Evolutionary conservation across 2,797 vertebrate genomes (phyloP).

Genomic region (Rhincodon typus): DNA sequence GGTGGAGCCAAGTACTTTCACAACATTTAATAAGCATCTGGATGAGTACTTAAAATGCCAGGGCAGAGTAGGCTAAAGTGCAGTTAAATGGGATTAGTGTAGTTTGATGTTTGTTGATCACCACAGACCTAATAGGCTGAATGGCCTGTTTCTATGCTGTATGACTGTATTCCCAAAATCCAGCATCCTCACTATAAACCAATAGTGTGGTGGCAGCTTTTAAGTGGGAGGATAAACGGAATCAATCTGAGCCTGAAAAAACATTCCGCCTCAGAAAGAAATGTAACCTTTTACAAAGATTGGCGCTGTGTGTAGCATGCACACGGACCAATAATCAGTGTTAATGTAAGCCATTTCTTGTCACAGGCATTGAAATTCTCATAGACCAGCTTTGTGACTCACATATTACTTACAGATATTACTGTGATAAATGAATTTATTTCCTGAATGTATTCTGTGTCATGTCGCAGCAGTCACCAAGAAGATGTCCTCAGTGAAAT

Average conservation of each 20-base stretch:
- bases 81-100: too few species aligned
- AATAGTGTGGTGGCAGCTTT: background rate
- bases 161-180: background rate
- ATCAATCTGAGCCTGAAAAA: background rate
- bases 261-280: background rate
- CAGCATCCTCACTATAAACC: background rate
- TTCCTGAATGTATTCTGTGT: conserved; percentile 13
- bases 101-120: too few species aligned
- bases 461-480: background rate
- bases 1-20: too few species aligned
- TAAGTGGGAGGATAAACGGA: background rate
- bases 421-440: background rate
- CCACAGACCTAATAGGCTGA: too few species aligned
- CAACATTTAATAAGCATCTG: too few species aligned
- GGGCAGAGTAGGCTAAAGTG: too few species aligned
- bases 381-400: conserved; percentile 7
- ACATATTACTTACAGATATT: background rate
- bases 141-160: too few species aligned
- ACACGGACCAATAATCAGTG: background rate
- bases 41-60: too few species aligned
- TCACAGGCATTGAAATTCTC: conserved; percentile 13
- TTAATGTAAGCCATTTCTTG: conserved; percentile 14
- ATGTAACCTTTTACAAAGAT: background rate
- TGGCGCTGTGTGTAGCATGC: background rate
- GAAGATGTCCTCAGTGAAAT: background rate